Conservation (phyloP, 2,113 vertebrate species). For the Siphamia tubifer region DNA sequence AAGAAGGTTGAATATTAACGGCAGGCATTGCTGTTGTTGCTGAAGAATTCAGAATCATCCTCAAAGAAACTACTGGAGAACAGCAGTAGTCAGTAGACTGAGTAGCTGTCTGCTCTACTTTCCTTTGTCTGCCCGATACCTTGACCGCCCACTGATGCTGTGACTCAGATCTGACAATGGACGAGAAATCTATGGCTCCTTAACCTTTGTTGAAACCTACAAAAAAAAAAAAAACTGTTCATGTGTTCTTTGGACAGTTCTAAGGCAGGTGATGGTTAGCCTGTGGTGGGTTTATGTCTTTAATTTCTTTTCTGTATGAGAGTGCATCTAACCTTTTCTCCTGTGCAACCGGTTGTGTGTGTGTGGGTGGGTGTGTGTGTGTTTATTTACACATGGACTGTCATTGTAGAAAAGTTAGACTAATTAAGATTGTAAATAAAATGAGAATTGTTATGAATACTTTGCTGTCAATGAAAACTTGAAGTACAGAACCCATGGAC, state of each 20-base stretch:
- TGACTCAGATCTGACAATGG: neutral
- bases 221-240: neutral
- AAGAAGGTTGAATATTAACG: neutral
- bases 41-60: neutral
- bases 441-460: no score
- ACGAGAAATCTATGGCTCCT: neutral
- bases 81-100: neutral
- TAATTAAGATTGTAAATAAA: no score
- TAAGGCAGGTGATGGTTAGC: neutral
- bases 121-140: no score
- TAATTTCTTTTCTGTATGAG: neutral
- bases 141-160: no score
- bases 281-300: neutral
- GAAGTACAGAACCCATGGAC: no score
- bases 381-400: neutral
- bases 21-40: neutral
- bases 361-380: neutral
- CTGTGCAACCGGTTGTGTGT: neutral
- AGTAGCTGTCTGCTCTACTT: neutral
- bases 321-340: neutral
- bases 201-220: constrained; percentile 12
- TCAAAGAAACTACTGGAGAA: neutral
- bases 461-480: no score
- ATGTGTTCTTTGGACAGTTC: constrained; percentile 1
- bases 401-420: no score